Conservation (phyloP, 2,113 vertebrate genomes). For the Orientallactaga bullata region DNA sequence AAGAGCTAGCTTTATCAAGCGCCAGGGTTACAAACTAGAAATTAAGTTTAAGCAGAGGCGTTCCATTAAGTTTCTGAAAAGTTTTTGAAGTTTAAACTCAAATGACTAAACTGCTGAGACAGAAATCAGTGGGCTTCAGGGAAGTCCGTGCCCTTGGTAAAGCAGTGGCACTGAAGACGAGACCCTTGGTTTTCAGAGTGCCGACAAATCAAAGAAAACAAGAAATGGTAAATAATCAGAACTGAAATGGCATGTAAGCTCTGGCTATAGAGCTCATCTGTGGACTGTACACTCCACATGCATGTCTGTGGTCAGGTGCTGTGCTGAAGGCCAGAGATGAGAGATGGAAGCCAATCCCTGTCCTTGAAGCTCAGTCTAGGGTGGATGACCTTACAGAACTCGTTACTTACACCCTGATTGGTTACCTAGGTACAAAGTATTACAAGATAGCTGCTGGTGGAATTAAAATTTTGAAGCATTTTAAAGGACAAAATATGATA, state of each 20-base stretch:
- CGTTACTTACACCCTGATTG: neutral
- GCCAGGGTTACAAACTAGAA: neutral
- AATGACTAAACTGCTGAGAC: conserved; percentile 17
- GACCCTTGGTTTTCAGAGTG: conserved; percentile 53
- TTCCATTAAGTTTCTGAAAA: conserved; percentile 33
- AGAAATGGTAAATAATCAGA: neutral
- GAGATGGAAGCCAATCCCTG: conserved; percentile 10
- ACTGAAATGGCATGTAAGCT: conserved; percentile 39
- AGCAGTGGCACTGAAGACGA: conserved; percentile 51
- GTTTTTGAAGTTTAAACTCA: neutral
- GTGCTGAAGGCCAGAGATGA: neutral
- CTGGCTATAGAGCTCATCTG: neutral
- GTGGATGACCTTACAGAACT: neutral
- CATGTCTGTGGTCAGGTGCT: neutral
- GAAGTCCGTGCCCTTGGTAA: conserved; percentile 25
- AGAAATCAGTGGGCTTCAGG: neutral
- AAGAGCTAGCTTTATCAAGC: neutral
- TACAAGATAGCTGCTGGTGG: neutral
- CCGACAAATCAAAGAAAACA: conserved; percentile 64
- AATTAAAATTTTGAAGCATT: too few species aligned
- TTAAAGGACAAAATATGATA: too few species aligned
- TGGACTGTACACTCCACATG: neutral
- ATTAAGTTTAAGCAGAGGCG: conserved; percentile 23
- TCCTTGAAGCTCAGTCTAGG: too few species aligned
- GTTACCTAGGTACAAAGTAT: too few species aligned